Conservation (phyloP, 2,113 vertebrate species). For the Hippopotamus amphibius region DNA sequence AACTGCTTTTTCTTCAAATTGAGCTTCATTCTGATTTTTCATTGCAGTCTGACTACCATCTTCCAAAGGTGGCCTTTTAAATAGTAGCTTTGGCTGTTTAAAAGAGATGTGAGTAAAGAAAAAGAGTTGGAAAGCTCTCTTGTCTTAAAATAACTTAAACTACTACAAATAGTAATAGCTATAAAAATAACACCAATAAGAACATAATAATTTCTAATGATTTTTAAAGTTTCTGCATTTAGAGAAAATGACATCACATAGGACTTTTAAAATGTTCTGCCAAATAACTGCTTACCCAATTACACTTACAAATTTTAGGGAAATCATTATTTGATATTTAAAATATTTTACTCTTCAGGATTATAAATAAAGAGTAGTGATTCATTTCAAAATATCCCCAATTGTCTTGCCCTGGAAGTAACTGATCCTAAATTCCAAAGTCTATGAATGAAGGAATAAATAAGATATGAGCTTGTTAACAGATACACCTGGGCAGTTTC, state of each 20-base stretch:
- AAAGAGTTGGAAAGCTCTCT: slow-evolving; percentile 60
- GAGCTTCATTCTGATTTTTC: slow-evolving; percentile 79
- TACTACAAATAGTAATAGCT: slow-evolving; percentile 54
- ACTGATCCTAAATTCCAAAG: slow-evolving; percentile 32
- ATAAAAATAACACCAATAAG: slow-evolving; percentile 55
- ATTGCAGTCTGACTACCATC: slow-evolving; percentile 79
- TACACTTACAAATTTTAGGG: slow-evolving; percentile 17
- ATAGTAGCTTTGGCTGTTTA: slow-evolving; percentile 78
- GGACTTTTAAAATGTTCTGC: not conserved
- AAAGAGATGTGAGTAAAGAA: slow-evolving; percentile 76
- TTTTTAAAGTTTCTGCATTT: slow-evolving; percentile 51
- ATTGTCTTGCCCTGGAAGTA: not conserved
- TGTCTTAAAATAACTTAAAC: slow-evolving; percentile 65
- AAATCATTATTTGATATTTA: slow-evolving; percentile 60
- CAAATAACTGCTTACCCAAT: not conserved
- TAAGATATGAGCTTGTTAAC: not conserved
- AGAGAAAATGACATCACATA: slow-evolving; percentile 28
- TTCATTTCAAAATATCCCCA: not conserved
- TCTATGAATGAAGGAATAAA: not conserved
- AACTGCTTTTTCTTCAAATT: slow-evolving; percentile 83
- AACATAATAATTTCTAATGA: slow-evolving; percentile 46
- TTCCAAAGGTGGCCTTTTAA: slow-evolving; percentile 75
- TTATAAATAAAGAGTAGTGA: slow-evolving; percentile 5
- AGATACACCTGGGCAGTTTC: not conserved
- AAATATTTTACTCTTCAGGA: slow-evolving; percentile 39